Evolutionary conservation across 2,888 invertebrate genomes (phyloP).

Genomic region (Troides oblongomaculatus): DNA sequence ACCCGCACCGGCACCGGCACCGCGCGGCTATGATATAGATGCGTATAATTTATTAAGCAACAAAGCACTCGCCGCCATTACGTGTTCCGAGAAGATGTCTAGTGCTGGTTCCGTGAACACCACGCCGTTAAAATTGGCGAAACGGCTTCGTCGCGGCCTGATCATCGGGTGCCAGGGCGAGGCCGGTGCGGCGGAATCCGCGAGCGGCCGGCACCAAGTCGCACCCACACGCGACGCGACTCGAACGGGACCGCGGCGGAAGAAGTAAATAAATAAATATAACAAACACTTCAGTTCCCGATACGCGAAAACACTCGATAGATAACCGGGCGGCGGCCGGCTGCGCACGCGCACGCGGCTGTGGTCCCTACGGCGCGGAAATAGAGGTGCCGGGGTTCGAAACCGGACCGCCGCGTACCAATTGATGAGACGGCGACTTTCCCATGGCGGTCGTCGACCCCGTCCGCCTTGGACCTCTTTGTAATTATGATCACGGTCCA

Average conservation of each 20-base stretch:
- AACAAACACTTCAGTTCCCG: conserved; percentile 33
- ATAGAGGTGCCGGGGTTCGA: conserved; percentile 12
- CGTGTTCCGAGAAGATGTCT: background rate
- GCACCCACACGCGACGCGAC: conserved; percentile 3
- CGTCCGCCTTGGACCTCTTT: conserved; percentile 45
- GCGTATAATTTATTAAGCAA: no score
- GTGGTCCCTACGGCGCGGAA: conserved; percentile 5
- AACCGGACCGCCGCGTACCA: conserved; percentile 12
- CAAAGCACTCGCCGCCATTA: no score
- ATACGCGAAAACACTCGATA: conserved; percentile 34
- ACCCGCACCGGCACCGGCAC: no score
- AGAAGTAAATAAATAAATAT: conserved; percentile 20
- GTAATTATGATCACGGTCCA: conserved; percentile 45
- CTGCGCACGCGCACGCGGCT: conserved; percentile 3
- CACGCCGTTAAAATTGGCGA: conserved; percentile 15
- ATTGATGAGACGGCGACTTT: conserved; percentile 34
- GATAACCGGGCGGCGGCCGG: conserved; percentile 24
- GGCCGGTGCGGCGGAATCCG: background rate
- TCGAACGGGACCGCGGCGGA: conserved; percentile 30
- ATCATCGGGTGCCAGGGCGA: background rate
- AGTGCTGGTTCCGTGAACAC: conserved; percentile 18
- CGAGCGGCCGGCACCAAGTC: background rate
- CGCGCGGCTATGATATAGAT: no score
- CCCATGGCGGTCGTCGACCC: conserved; percentile 54
- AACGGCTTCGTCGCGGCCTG: background rate